These are phyloP conservation scores for Donacobius atricapilla DNA, from an alignment of 2,113 vertebrate genomes.

Conservation along the genomic window DNA sequence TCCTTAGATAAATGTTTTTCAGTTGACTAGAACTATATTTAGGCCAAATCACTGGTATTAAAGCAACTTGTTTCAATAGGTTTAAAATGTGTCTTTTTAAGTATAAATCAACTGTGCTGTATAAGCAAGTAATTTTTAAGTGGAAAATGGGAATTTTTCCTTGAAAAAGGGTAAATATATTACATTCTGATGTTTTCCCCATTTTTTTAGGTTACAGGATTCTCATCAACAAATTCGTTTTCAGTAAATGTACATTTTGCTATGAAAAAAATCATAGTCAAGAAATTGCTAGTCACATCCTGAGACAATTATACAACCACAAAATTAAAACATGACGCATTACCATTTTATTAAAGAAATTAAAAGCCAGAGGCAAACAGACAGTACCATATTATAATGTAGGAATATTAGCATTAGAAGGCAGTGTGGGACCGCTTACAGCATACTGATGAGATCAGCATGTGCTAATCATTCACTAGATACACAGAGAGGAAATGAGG, in stretches of 20 bases:
- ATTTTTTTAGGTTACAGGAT: neutral
- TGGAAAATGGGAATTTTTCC: neutral
- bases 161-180: neutral
- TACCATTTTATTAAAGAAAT: conserved; percentile 16
- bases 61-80: neutral
- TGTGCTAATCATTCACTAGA: neutral
- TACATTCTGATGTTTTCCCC: neutral
- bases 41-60: neutral
- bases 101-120: neutral
- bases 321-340: neutral
- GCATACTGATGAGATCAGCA: neutral
- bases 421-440: neutral
- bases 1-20: neutral
- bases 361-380: conserved; percentile 26
- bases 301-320: neutral
- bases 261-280: neutral
- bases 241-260: neutral
- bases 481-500: neutral
- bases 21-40: neutral
- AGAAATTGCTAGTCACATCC: neutral
- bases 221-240: neutral
- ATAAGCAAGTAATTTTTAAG: neutral
- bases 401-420: neutral
- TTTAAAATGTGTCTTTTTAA: neutral
- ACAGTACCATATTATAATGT: neutral